Base-by-base conservation (phyloP, 2,113 vertebrate genomes). In the Saguinus midas region DNA sequence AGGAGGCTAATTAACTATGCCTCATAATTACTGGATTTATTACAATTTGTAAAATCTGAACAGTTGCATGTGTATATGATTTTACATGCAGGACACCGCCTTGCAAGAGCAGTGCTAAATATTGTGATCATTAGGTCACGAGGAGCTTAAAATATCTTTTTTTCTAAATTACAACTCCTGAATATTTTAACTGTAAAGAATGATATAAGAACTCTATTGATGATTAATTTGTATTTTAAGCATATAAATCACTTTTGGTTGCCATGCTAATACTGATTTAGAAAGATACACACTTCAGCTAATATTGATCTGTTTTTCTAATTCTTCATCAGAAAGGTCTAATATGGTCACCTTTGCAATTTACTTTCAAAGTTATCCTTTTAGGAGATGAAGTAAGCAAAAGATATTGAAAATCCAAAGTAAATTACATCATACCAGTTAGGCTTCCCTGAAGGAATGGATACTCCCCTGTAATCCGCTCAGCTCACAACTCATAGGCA, bases 401-500 rank as follows among this genome's bases (percentile, higher is more conserved):
- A 98, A 98, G 95, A 97, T 98, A 98, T 97, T 95, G 97, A 97
- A 98, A 98, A 98, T 96, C 96, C 94, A 97, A 98, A 98, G 98
- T 98, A 98, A 98, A 98, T 98, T 98, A 98, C 96, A 98, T 98
- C 57, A 76, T 96, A 97, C 87, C 95, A 97, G 96, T 98, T 96
- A 97, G 95, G 98, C 97, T 98, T 98, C 97, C 98, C 98, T 97
- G 98, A 97, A 98, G 98, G 98, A 98, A 98, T 96, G 97, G 98
- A 97, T 98, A 97, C 96, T 97, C 97, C 98, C 96, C 97, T 98
- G 96, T 99, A 99, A 99, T 99, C 98, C 95, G 93, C 99, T 99
- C 98, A 99, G 98, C 97, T 98, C 98, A 97, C 98, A 98, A 98
- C 98, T 98, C 98, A 98, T 97, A 98, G 98, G 97, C 97, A 97